Evolutionary conservation across 2,113 vertebrate species (phyloP).

Genomic region (Girardinichthys multiradiatus): DNA sequence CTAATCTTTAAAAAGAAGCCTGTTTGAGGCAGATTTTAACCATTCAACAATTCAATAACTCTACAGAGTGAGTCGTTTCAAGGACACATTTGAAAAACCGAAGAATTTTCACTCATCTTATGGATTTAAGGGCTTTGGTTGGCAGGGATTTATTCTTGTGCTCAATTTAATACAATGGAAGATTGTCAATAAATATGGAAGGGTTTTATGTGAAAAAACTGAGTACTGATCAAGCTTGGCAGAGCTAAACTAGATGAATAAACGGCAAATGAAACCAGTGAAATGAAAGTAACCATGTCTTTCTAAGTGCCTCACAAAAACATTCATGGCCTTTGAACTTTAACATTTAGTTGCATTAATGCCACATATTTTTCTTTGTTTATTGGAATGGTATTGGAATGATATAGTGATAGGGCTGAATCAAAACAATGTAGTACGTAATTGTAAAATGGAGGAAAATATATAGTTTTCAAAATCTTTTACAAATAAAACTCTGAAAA

Average conservation of each 20-base stretch:
- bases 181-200: slow-evolving; percentile 1
- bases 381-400: no score
- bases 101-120: neutral
- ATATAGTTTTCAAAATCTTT: no score
- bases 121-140: neutral
- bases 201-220: neutral
- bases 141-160: slow-evolving; percentile 12
- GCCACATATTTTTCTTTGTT: no score
- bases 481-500: no score
- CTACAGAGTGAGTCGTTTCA: neutral
- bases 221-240: neutral
- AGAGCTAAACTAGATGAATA: neutral
- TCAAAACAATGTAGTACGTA: no score
- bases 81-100: neutral
- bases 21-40: neutral
- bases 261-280: neutral
- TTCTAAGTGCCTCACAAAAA: neutral
- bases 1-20: slow-evolving; percentile 44
- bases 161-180: neutral
- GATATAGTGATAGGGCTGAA: no score
- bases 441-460: no score
- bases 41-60: slow-evolving; percentile 13
- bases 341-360: neutral
- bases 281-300: neutral
- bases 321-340: neutral